Conservation (phyloP, 2,797 vertebrate genomes). For the Scyliorhinus canicula region DNA sequence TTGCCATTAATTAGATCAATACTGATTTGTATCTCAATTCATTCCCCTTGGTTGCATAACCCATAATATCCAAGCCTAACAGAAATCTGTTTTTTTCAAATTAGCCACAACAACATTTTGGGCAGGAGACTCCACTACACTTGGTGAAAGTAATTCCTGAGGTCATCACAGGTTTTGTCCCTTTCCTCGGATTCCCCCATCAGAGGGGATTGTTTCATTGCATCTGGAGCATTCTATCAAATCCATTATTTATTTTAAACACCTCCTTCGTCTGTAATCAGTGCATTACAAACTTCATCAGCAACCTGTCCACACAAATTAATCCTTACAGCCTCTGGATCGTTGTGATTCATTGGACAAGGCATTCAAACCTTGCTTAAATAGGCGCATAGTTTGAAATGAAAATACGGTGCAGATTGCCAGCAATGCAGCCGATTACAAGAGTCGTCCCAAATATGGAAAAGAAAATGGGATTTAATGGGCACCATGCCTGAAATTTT, state of each 20-base stretch:
- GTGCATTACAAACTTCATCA: neutral
- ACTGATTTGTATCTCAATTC: neutral
- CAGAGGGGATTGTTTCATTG: neutral
- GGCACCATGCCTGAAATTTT: neutral
- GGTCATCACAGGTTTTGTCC: neutral
- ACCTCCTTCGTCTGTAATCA: neutral
- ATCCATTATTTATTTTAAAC: neutral
- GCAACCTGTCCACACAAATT: neutral
- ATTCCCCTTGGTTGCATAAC: too few species aligned
- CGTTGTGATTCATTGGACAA: neutral
- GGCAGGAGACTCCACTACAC: neutral
- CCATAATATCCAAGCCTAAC: too few species aligned
- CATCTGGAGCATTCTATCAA: neutral
- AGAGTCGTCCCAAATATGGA: neutral
- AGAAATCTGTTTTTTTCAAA: neutral
- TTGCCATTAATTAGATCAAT: too few species aligned
- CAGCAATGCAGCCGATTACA: neutral
- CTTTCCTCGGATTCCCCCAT: neutral
- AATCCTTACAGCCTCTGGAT: neutral
- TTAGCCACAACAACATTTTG: neutral
- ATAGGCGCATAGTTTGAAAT: neutral
- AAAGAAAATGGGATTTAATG: neutral
- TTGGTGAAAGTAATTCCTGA: neutral
- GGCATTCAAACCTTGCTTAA: neutral
- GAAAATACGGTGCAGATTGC: neutral